A percentile compares a stretch with the other conserved stretches of the same genome.
Evolutionary conservation across 2,888 invertebrate genomes (phyloP).

Genomic region (Malacosoma neustria): DNA sequence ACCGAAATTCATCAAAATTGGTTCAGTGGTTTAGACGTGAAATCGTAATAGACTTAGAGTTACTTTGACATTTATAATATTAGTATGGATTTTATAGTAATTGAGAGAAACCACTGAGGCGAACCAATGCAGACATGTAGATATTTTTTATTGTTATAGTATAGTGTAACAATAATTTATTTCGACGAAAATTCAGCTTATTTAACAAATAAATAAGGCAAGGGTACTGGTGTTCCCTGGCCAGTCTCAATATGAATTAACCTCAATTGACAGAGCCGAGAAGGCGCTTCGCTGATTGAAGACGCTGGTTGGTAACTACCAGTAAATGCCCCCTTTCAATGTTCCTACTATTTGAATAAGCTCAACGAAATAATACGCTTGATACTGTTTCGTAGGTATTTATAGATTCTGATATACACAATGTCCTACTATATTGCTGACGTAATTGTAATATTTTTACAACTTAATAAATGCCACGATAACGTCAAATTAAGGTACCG

Average conservation of each 20-base stretch:
- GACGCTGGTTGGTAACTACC: conserved; percentile 41
- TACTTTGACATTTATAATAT: too few relatives aligned
- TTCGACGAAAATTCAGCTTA: conserved; percentile 55
- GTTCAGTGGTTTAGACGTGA: too few relatives aligned
- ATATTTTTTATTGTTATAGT: neutral
- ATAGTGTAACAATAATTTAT: too few relatives aligned
- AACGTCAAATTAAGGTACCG: too few relatives aligned
- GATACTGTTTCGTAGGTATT: neutral
- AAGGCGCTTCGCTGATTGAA: conserved; percentile 71
- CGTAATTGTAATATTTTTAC: too few relatives aligned
- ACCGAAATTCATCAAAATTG: too few relatives aligned
- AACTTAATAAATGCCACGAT: too few relatives aligned
- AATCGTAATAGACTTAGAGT: too few relatives aligned
- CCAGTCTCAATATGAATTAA: conserved; percentile 68
- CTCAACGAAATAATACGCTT: conserved; percentile 1
- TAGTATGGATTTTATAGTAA: too few relatives aligned
- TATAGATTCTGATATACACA: neutral
- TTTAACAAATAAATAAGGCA: conserved; percentile 66
- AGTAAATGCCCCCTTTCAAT: conserved; percentile 37
- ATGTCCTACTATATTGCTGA: too few relatives aligned
- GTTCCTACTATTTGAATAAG: conserved; percentile 40
- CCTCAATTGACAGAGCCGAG: conserved; percentile 69
- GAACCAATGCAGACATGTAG: neutral
- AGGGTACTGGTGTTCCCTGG: conserved; percentile 66
- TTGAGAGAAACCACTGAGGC: neutral